Base-by-base conservation (phyloP, 1,140 invertebrate species). In the Diabrotica undecimpunctata region DNA sequence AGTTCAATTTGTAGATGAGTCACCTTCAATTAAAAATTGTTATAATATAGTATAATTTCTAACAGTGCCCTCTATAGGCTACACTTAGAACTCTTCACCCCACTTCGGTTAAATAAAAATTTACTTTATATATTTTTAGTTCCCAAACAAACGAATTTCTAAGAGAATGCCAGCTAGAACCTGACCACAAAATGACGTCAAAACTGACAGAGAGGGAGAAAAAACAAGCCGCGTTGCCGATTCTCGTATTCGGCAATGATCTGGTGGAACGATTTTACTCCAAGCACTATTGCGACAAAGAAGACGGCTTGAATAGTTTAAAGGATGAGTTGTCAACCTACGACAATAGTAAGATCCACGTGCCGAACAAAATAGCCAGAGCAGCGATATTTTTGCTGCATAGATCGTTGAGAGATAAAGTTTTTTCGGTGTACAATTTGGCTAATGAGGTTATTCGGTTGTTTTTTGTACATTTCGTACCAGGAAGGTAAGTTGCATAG, bases 251-350 rank as follows among this genome's bases (percentile, higher is more conserved):
- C 79, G 95, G 95, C 63, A 88, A 90, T 77, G 87, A 91, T 54
- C 78, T 96, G 81, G 95, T 96, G 5, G 92, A 96, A 76, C 94
- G 95, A 78, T 93, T 95, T 78, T 96, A 95, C 77, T 95, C 93
- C 1, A 95, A 96, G 76, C 94, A 93, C 71, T 97, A 92, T 80
- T 87, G 92, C 11, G 93, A 95, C 75, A 93, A 95, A 74, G 94
- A 97, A 75, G 94, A 96, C 72, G 93, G 94, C 0, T 74, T 97
- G 12, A 83, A 89, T 66, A 82, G 87, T 11, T 80, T 96, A 6
- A 87, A 90, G 52, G 87, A 90, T 60, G 88, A 90, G 68, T 79
- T 95, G 3, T 83, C 86, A 36, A 81, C 83, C 54, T 83, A 86
- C 68, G 77, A 85, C 72, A 73, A 74, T 41, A 79, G 79, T 64